Base-by-base conservation (phyloP, 2,113 vertebrate species). In the Hystrix cristata region DNA sequence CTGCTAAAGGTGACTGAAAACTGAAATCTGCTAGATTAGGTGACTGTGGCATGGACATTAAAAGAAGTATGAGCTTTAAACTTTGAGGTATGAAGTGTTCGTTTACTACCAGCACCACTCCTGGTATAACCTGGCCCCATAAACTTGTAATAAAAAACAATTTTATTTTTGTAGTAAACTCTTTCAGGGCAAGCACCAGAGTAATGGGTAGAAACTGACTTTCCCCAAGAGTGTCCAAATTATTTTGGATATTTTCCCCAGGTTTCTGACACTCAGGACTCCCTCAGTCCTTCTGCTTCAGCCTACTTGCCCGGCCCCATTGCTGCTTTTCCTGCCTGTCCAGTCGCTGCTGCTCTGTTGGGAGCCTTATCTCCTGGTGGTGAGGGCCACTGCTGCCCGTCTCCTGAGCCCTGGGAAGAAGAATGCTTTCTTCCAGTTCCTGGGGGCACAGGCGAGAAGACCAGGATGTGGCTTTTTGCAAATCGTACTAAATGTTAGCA, bases 161-260 rank as follows among this genome's bases (percentile, higher is more conserved):
- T 60, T 72, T 80, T 82, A 78, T 34, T 60, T 67, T 91, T 88
- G 15, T n/a, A n/a, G 92, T 72, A n/a, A 83, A 57, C 64, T 87
- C 3, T 93, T 79, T 83, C 38, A 11, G 7, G 74, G 25, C 1
- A 59, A 53, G 21, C 14, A 34, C 31, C 25, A 76, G 64, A 69
- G 21, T 67, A 38, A 82, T 21, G 14, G 51, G 57, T 4, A 59
- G 38, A 62, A 93, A 85, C 67, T n/a, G 9, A 23, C 25, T n/a
- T 25, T 2, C 14, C 65, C n/a, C 57, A n/a, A 80, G 7, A 72
- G 15, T 38, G 3, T 84, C 31, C 31, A 14, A 18, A 2, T 5
- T 74, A 5, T 57, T 60, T 80, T 48, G 14, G 1, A 14, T 6
- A 43, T 71, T 85, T 64, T 84, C 8, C 25, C 25, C 7, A 81